Percentiles rank a stretch among this genome's conserved stretches.
These are phyloP conservation scores for Amitus sp. DNA, from an alignment of 2,888 invertebrate species.

Conservation along the genomic window DNA sequence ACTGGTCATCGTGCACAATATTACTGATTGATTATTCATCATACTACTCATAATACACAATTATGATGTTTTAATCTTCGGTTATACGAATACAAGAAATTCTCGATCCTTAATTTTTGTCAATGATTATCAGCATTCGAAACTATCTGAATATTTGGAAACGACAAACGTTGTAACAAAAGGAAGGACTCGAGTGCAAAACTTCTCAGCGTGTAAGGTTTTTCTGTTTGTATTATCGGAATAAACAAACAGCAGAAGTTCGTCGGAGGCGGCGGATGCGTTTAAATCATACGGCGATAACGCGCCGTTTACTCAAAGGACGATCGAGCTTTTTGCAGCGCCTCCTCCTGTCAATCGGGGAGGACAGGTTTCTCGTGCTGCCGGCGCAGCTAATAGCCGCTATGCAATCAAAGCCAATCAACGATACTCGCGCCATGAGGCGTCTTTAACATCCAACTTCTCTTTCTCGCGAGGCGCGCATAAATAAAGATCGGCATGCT, in stretches of 20 bases:
- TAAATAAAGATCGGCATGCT: conserved; percentile 1
- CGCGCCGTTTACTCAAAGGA: conserved; percentile 21
- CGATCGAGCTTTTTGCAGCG: conserved; percentile 17
- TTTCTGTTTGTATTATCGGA: neutral
- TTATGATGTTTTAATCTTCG: too few species aligned
- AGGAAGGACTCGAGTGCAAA: too few species aligned
- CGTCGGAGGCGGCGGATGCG: conserved; percentile 5
- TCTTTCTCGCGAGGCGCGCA: neutral
- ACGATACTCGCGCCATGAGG: conserved; percentile 23
- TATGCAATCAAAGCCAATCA: conserved; percentile 54
- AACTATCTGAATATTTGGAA: too few species aligned
- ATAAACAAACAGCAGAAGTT: neutral
- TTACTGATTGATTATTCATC: too few species aligned
- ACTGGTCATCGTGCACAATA: too few species aligned
- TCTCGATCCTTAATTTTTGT: too few species aligned
- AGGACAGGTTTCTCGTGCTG: conserved; percentile 47
- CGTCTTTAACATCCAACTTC: conserved; percentile 6
- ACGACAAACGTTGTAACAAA: too few species aligned
- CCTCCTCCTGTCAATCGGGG: conserved; percentile 37
- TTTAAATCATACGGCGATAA: conserved; percentile 35
- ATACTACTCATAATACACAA: too few species aligned
- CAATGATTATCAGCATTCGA: too few species aligned
- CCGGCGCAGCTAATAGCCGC: conserved; percentile 45
- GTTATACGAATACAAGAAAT: too few species aligned
- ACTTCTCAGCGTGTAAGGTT: too few species aligned